Evolutionary conservation across 2,888 invertebrate genomes (phyloP).

Genomic region (Pseudeuparius sepicola): DNA sequence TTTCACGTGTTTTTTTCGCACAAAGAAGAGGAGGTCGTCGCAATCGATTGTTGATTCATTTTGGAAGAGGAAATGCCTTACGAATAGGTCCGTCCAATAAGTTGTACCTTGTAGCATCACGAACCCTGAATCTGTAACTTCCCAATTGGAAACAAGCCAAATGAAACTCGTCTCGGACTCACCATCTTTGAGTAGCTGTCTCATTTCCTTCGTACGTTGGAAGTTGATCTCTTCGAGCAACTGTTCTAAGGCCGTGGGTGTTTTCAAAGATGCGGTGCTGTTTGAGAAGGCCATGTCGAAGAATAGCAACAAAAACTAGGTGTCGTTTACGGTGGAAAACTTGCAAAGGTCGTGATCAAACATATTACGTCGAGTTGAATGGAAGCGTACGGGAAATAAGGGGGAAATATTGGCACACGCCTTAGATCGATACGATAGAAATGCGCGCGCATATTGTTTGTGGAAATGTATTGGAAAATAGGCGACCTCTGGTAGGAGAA

Average conservation of each 20-base stretch:
- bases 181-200: constrained; percentile 83
- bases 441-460: too few relatives aligned
- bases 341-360: too few relatives aligned
- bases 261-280: constrained; percentile 35
- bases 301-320: too few relatives aligned
- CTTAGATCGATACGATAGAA: too few relatives aligned
- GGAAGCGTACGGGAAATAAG: too few relatives aligned
- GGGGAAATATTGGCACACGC: too few relatives aligned
- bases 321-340: too few relatives aligned
- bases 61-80: constrained; percentile 86
- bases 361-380: too few relatives aligned
- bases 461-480: too few relatives aligned
- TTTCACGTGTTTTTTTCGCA: constrained; percentile 83
- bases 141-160: constrained; percentile 5
- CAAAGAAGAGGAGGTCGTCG: constrained; percentile 92
- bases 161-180: too few relatives aligned
- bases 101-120: constrained; percentile 87
- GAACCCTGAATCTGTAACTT: constrained; percentile 79
- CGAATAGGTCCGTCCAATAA: constrained; percentile 94
- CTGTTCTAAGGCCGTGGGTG: constrained; percentile 71
- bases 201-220: constrained; percentile 83
- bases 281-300: constrained; percentile 40
- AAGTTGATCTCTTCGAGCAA: constrained; percentile 86
- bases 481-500: too few relatives aligned
- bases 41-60: constrained; percentile 81